Conservation (phyloP, 2,797 vertebrate genomes). For the Loris lydekkerianus region DNA sequence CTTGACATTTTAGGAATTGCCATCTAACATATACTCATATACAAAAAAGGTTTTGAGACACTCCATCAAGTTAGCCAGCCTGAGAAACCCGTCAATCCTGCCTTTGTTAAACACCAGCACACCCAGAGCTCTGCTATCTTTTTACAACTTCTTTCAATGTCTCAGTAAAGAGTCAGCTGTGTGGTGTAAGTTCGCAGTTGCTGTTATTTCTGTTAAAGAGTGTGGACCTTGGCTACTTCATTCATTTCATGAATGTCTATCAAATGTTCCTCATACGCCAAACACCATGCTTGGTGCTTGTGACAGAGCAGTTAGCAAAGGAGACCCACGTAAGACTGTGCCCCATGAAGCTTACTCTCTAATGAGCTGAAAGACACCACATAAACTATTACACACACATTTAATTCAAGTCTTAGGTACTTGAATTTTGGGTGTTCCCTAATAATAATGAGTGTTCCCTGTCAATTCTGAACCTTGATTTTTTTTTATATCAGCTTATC, state of each 20-base stretch:
- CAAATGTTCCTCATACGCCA: neutral
- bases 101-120: neutral
- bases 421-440: too few species aligned
- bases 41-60: neutral
- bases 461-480: conserved; percentile 16
- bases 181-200: neutral
- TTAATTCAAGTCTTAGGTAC: conserved; percentile 37
- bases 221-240: neutral
- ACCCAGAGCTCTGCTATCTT: neutral
- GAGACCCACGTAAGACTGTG: neutral
- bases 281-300: neutral
- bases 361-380: neutral
- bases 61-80: neutral
- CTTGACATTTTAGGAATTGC: neutral
- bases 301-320: neutral
- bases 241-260: conserved; percentile 38
- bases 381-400: conserved; percentile 3
- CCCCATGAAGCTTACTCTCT: neutral
- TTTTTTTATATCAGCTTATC: neutral
- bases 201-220: neutral
- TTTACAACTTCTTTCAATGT: neutral
- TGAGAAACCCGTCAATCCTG: accelerated
- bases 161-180: neutral
- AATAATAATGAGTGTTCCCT: conserved; percentile 39
- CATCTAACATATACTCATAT: neutral